Evolutionary conservation across 1,140 invertebrate genomes (phyloP).

Genomic region (Lasioglossum albipes): DNA sequence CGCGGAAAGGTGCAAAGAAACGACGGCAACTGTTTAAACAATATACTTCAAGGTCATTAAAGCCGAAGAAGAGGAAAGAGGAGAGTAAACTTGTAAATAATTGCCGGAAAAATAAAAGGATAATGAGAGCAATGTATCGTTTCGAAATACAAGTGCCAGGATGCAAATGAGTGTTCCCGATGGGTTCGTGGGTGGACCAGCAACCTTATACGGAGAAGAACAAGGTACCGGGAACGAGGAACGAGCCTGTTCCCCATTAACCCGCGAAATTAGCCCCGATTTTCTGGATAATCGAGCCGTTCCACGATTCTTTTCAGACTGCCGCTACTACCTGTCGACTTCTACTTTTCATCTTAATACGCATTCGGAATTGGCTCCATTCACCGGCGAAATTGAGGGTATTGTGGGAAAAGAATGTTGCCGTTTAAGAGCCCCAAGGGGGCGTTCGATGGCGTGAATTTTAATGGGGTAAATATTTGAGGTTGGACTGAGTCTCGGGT

Average conservation of each 20-base stretch:
- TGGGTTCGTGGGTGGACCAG: slow-evolving; percentile 13
- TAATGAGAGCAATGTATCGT: slow-evolving; percentile 54
- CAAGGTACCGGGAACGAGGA: no score
- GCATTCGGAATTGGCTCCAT: not conserved
- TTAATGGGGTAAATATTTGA: no score
- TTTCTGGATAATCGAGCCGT: slow-evolving; percentile 32
- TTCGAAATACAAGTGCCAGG: slow-evolving; percentile 14
- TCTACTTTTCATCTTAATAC: not conserved
- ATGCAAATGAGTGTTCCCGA: slow-evolving; percentile 26
- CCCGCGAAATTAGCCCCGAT: slow-evolving; percentile 54
- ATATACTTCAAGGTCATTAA: no score
- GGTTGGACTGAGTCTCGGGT: no score
- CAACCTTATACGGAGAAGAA: slow-evolving; percentile 11
- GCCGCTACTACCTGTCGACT: not conserved
- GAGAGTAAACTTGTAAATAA: no score
- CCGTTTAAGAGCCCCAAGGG: not conserved
- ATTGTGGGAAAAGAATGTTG: not conserved
- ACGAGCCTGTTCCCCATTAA: slow-evolving; percentile 21
- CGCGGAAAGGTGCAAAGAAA: slow-evolving; percentile 38
- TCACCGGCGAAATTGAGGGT: not conserved
- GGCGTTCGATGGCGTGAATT: no score
- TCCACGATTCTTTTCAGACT: not conserved
- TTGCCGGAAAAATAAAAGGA: not conserved
- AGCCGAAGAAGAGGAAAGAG: no score
- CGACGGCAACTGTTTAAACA: no score